phyloP scores from a whole-genome alignment of 30 jellyfish, hydroid and myxozoan species.

The Aurelia sp. region DNA sequence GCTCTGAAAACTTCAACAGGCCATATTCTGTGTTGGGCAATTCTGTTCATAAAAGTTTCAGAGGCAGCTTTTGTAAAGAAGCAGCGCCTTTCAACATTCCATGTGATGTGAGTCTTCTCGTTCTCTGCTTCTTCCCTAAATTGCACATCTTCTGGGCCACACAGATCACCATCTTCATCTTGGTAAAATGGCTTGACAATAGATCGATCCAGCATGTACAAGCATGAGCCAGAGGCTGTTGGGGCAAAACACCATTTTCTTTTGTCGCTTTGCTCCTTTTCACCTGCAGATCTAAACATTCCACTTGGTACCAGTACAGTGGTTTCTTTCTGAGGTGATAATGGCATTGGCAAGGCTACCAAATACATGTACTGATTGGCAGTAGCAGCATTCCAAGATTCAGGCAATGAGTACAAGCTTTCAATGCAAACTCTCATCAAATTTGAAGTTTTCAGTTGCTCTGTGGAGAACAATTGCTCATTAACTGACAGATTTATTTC shows the following conservation, averaged over 20 bases:
- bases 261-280: constrained; percentile 66
- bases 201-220: constrained; percentile 61
- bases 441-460: constrained; percentile 63
- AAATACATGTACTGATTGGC: constrained; percentile 68
- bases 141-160: constrained; percentile 63
- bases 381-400: constrained; percentile 71
- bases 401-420: constrained; percentile 85
- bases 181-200: constrained; percentile 37
- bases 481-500: constrained; percentile 62
- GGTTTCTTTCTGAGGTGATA: constrained; percentile 67
- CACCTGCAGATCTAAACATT: constrained; percentile 62
- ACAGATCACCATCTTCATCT: constrained; percentile 88
- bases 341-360: constrained; percentile 86
- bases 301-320: constrained; percentile 82
- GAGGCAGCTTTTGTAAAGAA: constrained; percentile 68
- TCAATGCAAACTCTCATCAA: constrained; percentile 86
- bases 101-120: constrained; percentile 73
- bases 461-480: constrained; percentile 58
- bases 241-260: constrained; percentile 87
- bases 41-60: constrained; percentile 78
- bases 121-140: constrained; percentile 88
- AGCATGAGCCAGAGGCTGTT: constrained; percentile 78
- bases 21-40: constrained; percentile 84
- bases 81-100: constrained; percentile 98
- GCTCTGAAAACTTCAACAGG: constrained; percentile 90